These are phyloP conservation scores for Tringa solitaria DNA, from an alignment of 2,113 vertebrate genomes.

Conservation along the genomic window DNA sequence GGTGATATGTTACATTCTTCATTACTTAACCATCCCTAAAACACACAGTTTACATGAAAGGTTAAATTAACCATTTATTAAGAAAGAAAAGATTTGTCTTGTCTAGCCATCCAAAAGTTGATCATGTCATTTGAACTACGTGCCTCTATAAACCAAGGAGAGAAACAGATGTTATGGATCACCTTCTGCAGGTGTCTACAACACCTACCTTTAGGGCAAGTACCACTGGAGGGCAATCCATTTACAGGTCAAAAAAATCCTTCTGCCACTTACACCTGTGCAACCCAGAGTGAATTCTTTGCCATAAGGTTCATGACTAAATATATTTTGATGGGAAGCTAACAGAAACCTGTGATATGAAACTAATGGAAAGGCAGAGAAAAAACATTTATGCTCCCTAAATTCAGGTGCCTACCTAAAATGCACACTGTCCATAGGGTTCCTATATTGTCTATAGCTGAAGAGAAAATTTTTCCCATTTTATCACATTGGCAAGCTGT, in stretches of 20 bases:
- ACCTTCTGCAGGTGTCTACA: not conserved
- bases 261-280: not conserved
- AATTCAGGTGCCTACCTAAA: not conserved
- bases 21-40: not conserved
- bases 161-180: slow-evolving; percentile 12
- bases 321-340: not conserved
- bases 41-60: not conserved
- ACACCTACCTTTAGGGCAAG: not conserved
- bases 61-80: not conserved
- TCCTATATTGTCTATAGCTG: not conserved
- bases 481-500: not conserved
- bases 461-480: not conserved
- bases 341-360: not conserved
- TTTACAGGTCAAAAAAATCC: not conserved
- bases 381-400: not conserved
- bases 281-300: not conserved
- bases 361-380: not conserved
- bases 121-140: not conserved
- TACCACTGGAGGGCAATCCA: not conserved
- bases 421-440: not conserved
- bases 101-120: not conserved
- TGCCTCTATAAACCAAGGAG: not conserved
- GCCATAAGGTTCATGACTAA: not conserved
- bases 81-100: not conserved
- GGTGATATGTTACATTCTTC: not conserved